phyloP scores from a whole-genome alignment of 2,797 vertebrate genomes.

The Podargus strigoides region DNA sequence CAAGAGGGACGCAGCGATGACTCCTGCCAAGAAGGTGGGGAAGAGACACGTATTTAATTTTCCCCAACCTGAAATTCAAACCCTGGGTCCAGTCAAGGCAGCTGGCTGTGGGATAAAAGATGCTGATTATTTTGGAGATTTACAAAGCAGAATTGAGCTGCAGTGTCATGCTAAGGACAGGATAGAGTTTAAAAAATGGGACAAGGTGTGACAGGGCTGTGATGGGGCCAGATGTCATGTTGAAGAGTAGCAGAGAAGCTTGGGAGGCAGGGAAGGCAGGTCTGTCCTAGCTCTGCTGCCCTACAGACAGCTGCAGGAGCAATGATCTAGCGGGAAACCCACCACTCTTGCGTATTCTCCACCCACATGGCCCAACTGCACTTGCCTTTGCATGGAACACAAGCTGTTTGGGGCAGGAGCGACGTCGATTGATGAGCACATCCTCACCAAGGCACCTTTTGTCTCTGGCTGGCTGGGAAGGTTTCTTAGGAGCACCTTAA shows the following conservation, averaged over 20 bases:
- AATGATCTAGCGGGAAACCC: background rate
- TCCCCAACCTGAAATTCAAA: background rate
- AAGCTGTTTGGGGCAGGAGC: background rate
- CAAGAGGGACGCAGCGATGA: accelerated
- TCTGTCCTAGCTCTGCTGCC: background rate
- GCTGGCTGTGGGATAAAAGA: background rate
- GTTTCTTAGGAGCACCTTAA: background rate
- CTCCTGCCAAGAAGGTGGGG: background rate
- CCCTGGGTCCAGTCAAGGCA: accelerated
- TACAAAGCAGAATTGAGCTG: background rate
- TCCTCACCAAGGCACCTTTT: background rate
- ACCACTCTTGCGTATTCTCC: background rate
- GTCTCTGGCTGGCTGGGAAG: background rate
- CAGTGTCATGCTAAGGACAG: background rate
- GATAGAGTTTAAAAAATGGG: background rate
- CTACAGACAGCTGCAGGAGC: background rate
- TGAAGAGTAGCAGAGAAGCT: background rate
- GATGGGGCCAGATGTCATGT: background rate
- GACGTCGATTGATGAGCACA: accelerated
- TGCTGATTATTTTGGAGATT: background rate
- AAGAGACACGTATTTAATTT: background rate
- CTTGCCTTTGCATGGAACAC: background rate
- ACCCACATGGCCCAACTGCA: background rate
- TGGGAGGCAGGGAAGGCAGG: background rate
- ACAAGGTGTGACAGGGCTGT: background rate